These are phyloP conservation scores for Brachionus koreanus DNA, from an alignment of 1,140 invertebrate genomes.

Conservation along the genomic window DNA sequence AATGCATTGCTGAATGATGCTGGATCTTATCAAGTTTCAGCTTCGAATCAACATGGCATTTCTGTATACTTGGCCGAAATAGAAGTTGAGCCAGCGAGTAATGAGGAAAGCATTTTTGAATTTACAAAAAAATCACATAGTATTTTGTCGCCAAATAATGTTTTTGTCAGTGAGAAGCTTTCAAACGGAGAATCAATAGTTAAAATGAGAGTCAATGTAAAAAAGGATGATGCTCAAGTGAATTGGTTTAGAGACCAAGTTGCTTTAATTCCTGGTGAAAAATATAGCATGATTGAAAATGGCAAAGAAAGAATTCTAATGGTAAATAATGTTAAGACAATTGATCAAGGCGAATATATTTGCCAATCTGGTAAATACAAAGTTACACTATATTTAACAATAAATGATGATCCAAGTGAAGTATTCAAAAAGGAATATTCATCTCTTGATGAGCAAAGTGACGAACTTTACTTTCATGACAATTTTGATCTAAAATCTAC, in stretches of 20 bases:
- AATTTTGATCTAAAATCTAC: not conserved
- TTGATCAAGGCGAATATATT: conserved; percentile 32
- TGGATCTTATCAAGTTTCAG: conserved; percentile 32
- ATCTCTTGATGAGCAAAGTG: not conserved
- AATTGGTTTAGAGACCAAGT: conserved; percentile 11
- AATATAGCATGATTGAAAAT: conserved; percentile 31
- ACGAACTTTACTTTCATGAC: not conserved
- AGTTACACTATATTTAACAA: conserved; percentile 23
- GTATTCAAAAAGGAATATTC: not conserved
- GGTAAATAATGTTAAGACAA: not conserved
- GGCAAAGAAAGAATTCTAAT: conserved; percentile 18
- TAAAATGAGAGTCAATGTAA: not conserved
- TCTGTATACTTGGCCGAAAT: conserved; percentile 35
- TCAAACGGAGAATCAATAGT: not conserved
- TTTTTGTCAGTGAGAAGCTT: not conserved
- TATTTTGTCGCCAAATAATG: not conserved
- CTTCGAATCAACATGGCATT: conserved; percentile 18
- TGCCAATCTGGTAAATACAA: conserved; percentile 18
- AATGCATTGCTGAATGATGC: not conserved
- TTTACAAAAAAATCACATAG: not conserved
- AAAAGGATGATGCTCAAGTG: conserved; percentile 1
- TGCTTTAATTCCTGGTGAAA: not conserved
- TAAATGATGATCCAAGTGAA: not conserved
- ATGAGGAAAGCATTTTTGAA: conserved; percentile 23
- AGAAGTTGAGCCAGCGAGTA: not conserved